Conservation (phyloP, 2,888 invertebrate species). For the Diloba caeruleocephala region DNA sequence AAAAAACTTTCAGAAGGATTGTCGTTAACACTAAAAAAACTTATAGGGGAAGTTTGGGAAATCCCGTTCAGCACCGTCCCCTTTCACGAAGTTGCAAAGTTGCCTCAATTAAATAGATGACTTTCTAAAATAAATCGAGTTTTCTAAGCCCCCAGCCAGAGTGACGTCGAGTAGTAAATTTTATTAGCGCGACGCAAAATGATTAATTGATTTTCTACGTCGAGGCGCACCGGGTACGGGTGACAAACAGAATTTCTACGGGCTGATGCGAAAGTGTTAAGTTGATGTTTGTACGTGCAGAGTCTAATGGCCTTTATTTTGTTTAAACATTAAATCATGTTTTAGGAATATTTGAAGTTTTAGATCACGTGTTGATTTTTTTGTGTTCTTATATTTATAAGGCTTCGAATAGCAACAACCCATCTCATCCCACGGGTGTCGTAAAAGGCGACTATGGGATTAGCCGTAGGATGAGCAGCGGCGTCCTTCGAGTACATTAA, state of each 20-base stretch:
- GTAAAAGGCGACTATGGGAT: too few species aligned
- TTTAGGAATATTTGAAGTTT: too few species aligned
- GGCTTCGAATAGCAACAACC: too few species aligned
- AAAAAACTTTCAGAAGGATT: slow-evolving; percentile 50
- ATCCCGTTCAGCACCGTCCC: slow-evolving; percentile 45
- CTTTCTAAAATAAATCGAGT: slow-evolving; percentile 67
- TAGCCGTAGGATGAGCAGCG: too few species aligned
- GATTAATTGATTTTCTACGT: slow-evolving; percentile 68
- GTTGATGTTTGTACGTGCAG: slow-evolving; percentile 2
- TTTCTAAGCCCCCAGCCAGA: slow-evolving; percentile 54
- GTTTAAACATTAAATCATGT: too few species aligned
- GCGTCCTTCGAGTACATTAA: too few species aligned
- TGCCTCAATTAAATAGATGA: slow-evolving; percentile 70
- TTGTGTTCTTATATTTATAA: too few species aligned
- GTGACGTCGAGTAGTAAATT: slow-evolving; percentile 71
- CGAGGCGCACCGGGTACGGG: slow-evolving; percentile 55
- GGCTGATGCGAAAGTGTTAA: slow-evolving; percentile 52
- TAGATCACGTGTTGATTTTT: too few species aligned
- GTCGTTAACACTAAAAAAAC: slow-evolving; percentile 59
- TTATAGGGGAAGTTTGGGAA: slow-evolving; percentile 46
- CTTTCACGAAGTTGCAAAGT: slow-evolving; percentile 62
- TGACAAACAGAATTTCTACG: slow-evolving; percentile 65
- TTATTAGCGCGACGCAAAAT: slow-evolving; percentile 68
- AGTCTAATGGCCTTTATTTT: not conserved
- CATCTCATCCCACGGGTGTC: too few species aligned